Percentiles rank a stretch among this genome's conserved stretches.
These are phyloP conservation scores for Microtus oregoni DNA, from an alignment of 2,113 vertebrate genomes.

Conservation along the genomic window DNA sequence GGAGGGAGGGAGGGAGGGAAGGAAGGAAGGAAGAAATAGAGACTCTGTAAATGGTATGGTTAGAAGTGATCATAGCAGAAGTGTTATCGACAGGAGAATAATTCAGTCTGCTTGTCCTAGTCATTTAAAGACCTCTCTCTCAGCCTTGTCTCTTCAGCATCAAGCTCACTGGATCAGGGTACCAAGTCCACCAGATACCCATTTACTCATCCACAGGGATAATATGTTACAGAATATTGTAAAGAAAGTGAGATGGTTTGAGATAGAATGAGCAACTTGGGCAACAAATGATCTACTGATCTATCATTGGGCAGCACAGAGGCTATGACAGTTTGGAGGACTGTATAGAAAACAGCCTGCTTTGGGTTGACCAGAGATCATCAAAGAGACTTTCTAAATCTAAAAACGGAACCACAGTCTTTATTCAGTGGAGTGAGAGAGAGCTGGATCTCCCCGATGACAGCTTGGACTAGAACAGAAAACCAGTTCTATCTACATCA, in stretches of 20 bases:
- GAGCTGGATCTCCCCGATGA: background rate
- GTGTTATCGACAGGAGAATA: background rate
- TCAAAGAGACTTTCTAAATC: background rate
- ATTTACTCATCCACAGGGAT: background rate
- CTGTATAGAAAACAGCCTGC: background rate
- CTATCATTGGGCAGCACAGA: background rate
- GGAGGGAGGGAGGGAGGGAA: too few species aligned
- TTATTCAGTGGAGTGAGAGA: background rate
- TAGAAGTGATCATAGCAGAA: constrained; percentile 3
- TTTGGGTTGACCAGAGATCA: background rate
- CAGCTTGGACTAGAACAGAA: background rate
- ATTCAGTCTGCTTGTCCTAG: background rate
- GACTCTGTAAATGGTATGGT: background rate
- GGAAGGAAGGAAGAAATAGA: background rate
- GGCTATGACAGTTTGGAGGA: background rate
- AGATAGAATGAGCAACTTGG: background rate
- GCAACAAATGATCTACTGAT: background rate
- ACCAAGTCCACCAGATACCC: background rate
- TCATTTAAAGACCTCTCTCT: background rate
- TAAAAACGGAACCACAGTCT: background rate
- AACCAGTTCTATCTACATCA: background rate
- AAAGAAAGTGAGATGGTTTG: background rate
- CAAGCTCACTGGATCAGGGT: background rate
- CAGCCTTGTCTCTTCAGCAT: background rate
- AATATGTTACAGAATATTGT: background rate